phyloP scores from a whole-genome alignment of 2,797 vertebrate genomes.

The Allobates femoralis region DNA sequence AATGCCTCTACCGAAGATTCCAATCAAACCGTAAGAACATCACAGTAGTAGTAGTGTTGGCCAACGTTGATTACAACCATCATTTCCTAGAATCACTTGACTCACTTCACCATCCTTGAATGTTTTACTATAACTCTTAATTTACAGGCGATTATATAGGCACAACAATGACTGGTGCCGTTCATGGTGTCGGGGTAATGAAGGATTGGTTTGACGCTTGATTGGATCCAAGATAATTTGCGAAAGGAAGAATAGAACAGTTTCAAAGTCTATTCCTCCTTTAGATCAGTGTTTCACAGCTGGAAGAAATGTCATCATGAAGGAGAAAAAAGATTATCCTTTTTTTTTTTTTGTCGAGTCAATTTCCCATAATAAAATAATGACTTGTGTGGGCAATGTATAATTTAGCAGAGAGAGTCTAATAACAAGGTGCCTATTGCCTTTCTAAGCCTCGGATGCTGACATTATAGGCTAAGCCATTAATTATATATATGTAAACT shows the following conservation, averaged over 20 bases:
- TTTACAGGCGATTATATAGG: not conserved
- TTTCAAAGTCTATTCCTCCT: conserved; percentile 8
- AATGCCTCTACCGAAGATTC: too few species aligned
- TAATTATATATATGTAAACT: conserved; percentile 43
- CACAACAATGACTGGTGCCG: not conserved
- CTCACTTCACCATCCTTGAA: too few species aligned
- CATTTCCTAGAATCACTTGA: too few species aligned
- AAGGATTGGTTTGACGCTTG: not conserved
- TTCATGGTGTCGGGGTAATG: not conserved
- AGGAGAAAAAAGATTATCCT: conserved; percentile 7
- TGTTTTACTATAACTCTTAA: not conserved
- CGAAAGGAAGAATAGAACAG: not conserved
- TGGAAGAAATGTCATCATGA: not conserved
- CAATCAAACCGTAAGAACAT: too few species aligned
- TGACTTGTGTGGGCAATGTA: conserved; percentile 45
- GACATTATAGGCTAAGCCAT: conserved; percentile 47
- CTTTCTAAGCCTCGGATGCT: not conserved
- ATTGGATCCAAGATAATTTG: not conserved
- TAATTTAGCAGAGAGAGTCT: conserved; percentile 32
- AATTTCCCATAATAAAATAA: conserved; percentile 50
- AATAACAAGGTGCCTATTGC: conserved; percentile 35
- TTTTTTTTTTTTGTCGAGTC: conserved; percentile 18
- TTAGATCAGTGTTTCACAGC: conserved; percentile 7
- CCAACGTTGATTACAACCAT: too few species aligned
- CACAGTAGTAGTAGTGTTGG: too few species aligned